A percentile compares a stretch with the other conserved stretches of the same genome.
phyloP scores from a whole-genome alignment of 2,888 invertebrate species.

The Hypomecis atomaria region DNA sequence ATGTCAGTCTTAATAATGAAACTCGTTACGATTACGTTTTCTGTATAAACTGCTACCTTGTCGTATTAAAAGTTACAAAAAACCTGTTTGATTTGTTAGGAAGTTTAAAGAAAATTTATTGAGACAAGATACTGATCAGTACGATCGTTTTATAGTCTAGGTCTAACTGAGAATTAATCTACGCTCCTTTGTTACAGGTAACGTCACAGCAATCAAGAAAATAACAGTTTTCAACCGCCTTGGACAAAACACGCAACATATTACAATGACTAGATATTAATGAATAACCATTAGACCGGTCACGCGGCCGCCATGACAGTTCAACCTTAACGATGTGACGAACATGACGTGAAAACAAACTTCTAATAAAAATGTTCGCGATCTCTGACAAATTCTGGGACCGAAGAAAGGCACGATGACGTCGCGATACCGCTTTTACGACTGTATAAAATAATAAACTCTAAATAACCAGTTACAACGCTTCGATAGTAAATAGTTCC shows the following conservation, averaged over 20 bases:
- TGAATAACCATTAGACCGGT: constrained; percentile 48
- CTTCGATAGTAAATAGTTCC: constrained; percentile 59
- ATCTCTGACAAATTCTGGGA: constrained; percentile 75
- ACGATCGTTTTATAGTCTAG: not conserved
- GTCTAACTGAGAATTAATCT: constrained; percentile 33
- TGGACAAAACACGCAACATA: constrained; percentile 50
- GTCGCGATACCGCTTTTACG: constrained; percentile 56
- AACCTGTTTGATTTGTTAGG: not conserved
- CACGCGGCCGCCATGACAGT: constrained; percentile 40
- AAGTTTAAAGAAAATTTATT: constrained; percentile 1
- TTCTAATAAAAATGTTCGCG: constrained; percentile 65
- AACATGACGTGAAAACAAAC: constrained; percentile 51
- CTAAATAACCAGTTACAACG: constrained; percentile 48
- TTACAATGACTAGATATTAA: constrained; percentile 54
- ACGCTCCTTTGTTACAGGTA: constrained; percentile 66
- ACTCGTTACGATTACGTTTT: constrained; percentile 1
- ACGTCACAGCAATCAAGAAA: constrained; percentile 57
- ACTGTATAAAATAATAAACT: constrained; percentile 62
- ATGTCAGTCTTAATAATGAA: constrained; percentile 34
- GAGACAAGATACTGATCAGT: constrained; percentile 2
- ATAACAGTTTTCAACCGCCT: constrained; percentile 52
- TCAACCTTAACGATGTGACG: constrained; percentile 48
- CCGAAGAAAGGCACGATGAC: constrained; percentile 79
- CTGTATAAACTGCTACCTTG: constrained; percentile 3
- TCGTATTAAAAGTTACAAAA: not conserved